Percentiles rank a stretch among this genome's conserved stretches.
Evolutionary conservation across 2,888 invertebrate genomes (phyloP).

Genomic region (Plebejus anna): DNA sequence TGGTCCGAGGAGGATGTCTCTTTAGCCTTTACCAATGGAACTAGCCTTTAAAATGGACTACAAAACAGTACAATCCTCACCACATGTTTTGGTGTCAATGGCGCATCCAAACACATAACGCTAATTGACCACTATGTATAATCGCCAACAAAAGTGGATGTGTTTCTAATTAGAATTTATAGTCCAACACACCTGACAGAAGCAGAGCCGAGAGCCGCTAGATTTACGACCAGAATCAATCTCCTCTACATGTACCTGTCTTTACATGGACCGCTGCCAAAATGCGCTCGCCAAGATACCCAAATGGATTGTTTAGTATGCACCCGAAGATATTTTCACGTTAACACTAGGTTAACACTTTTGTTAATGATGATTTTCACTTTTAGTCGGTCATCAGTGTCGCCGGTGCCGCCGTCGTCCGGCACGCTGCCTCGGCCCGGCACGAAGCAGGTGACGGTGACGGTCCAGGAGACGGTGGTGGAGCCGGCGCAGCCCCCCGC

Average conservation of each 20-base stretch:
- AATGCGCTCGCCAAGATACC: constrained; percentile 19
- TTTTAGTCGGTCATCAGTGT: constrained; percentile 56
- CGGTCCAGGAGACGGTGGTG: constrained; percentile 76
- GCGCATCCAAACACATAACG: background rate
- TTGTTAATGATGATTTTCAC: constrained; percentile 15
- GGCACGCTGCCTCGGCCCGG: constrained; percentile 72
- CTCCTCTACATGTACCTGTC: constrained; percentile 13
- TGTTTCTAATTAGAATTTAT: constrained; percentile 40
- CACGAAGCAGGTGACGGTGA: constrained; percentile 80
- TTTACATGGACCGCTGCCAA: constrained; percentile 14
- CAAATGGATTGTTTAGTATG: background rate
- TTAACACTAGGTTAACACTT: constrained; percentile 18
- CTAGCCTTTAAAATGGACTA: too few species aligned
- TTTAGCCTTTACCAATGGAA: too few species aligned
- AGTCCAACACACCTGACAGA: constrained; percentile 5
- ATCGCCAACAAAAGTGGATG: constrained; percentile 50
- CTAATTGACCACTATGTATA: constrained; percentile 39
- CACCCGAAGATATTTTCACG: constrained; percentile 13
- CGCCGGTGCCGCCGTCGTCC: constrained; percentile 50
- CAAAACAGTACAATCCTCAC: background rate
- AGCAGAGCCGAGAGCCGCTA: background rate
- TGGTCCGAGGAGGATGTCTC: too few species aligned
- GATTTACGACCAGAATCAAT: constrained; percentile 23
- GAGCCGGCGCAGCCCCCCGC: constrained; percentile 65
- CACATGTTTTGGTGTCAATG: background rate